Conservation (phyloP, 2,888 invertebrate species). For the Tetragonula carbonaria region DNA sequence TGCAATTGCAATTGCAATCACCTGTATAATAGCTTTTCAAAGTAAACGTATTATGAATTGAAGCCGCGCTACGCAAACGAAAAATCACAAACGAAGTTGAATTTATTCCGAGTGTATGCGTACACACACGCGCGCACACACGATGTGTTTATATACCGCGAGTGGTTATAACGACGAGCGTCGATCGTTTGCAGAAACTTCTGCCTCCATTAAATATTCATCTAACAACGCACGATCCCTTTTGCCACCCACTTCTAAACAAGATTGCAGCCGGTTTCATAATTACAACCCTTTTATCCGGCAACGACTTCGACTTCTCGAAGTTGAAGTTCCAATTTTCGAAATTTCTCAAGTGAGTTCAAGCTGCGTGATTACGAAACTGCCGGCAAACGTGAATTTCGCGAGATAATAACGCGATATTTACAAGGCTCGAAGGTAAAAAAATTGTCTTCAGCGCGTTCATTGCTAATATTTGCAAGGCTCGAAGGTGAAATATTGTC, state of each 20-base stretch:
- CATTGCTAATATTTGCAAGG: neutral
- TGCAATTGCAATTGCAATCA: neutral
- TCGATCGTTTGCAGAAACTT: conserved; percentile 11
- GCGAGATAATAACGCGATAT: conserved; percentile 2
- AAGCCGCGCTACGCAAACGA: neutral
- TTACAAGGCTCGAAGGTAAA: neutral
- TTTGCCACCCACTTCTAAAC: conserved; percentile 10
- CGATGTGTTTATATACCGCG: neutral
- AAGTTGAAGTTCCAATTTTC: conserved; percentile 16
- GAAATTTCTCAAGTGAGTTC: conserved; percentile 23
- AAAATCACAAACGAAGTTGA: neutral
- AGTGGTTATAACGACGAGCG: neutral
- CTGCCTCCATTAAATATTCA: conserved; percentile 2
- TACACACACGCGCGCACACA: neutral
- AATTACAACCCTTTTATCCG: conserved; percentile 9
- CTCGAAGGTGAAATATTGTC: neutral
- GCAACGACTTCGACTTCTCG: neutral
- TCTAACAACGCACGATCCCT: conserved; percentile 1
- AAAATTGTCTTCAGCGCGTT: neutral
- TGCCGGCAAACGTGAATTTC: conserved; percentile 4
- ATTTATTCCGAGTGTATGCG: conserved; percentile 8
- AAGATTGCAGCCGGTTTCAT: conserved; percentile 23
- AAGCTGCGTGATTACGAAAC: conserved; percentile 38
- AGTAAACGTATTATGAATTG: neutral
- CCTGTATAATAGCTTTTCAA: neutral